phyloP scores from a whole-genome alignment of 2,113 vertebrate species.

The Hemiscyllium ocellatum region DNA sequence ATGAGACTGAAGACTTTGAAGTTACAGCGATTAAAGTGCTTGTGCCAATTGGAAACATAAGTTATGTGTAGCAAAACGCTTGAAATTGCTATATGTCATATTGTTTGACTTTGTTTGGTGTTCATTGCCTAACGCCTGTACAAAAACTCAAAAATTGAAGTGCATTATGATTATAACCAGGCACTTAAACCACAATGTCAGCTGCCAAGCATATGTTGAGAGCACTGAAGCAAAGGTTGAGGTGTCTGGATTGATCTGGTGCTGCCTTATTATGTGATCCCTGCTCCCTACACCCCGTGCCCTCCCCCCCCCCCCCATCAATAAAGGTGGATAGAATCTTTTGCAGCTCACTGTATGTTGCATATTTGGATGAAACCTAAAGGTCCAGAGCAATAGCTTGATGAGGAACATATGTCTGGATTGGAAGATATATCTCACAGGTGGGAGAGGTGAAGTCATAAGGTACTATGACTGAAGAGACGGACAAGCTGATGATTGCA shows the following conservation, averaged over 20 bases:
- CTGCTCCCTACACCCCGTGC: too few species aligned
- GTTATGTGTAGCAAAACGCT: neutral
- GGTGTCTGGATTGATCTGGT: neutral
- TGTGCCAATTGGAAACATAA: conserved; percentile 12
- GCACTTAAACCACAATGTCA: neutral
- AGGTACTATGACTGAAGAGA: neutral
- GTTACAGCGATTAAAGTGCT: neutral
- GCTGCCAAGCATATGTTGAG: neutral
- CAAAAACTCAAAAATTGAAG: conserved; percentile 7
- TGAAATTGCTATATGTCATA: neutral
- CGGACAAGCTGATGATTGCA: neutral
- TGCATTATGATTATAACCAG: neutral
- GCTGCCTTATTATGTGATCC: neutral
- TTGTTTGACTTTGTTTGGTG: conserved; percentile 24
- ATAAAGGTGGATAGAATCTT: neutral
- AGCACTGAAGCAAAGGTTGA: neutral
- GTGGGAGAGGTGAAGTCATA: neutral
- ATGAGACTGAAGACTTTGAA: conserved; percentile 8
- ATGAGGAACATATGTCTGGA: neutral
- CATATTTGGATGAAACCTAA: neutral
- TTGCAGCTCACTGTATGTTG: neutral
- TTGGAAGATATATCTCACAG: neutral
- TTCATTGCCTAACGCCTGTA: neutral
- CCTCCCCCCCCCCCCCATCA: too few species aligned
- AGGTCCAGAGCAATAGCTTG: neutral